Percentiles rank a stretch among this genome's conserved stretches.
Conservation (phyloP, 2,113 vertebrate genomes). For the Tamias sibiricus region DNA sequence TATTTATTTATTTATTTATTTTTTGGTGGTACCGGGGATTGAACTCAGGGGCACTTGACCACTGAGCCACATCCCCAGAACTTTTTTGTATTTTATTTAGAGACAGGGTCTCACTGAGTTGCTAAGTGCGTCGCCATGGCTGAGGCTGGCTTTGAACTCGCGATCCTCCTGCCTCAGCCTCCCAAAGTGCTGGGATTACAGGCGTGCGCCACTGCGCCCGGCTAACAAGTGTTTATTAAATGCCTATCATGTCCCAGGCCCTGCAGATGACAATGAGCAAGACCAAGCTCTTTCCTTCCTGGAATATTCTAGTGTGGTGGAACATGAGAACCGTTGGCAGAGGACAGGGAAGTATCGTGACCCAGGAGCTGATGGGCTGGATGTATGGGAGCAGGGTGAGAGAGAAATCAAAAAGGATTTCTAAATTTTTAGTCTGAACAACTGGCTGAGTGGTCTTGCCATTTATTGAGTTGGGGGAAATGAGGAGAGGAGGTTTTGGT, state of each 20-base stretch:
- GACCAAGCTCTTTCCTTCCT: not conserved
- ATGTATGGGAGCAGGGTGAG: not conserved
- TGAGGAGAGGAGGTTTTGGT: not conserved
- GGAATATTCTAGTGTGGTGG: not conserved
- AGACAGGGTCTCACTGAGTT: no score
- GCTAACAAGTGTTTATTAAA: not conserved
- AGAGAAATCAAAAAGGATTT: not conserved
- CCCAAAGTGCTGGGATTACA: no score
- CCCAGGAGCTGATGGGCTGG: not conserved
- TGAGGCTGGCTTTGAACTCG: no score
- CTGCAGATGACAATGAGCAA: not conserved
- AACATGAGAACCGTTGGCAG: not conserved
- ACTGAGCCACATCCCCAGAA: no score
- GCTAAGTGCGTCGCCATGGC: no score
- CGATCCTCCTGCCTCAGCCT: no score
- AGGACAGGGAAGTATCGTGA: not conserved
- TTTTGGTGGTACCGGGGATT: no score
- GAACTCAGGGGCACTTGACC: no score
- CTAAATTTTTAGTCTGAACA: not conserved
- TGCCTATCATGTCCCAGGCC: not conserved
- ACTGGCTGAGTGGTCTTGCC: not conserved
- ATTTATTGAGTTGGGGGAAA: not conserved
- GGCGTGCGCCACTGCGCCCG: no score
- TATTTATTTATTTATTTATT: not conserved
- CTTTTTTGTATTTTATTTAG: no score